Conservation (phyloP, 2,888 invertebrate species). For the Nymphalis polychloros region DNA sequence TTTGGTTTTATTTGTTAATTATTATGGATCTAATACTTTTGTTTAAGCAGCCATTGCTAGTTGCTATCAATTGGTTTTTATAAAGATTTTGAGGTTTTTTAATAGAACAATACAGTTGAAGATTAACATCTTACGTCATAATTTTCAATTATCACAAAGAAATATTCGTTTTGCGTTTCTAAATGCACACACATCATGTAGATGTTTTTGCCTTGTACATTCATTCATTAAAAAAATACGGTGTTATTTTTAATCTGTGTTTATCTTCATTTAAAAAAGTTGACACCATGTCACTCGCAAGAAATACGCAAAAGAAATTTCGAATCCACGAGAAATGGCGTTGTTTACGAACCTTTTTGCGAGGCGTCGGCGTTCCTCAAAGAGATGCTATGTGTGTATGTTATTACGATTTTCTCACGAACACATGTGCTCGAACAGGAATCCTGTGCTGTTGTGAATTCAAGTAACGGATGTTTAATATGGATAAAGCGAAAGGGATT, state of each 20-base stretch:
- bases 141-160: too few species aligned
- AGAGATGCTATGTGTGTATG: constrained; percentile 60
- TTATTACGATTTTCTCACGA: constrained; percentile 70
- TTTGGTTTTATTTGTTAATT: too few species aligned
- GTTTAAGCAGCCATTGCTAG: too few species aligned
- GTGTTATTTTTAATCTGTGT: not conserved
- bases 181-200: too few species aligned
- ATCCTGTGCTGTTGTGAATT: constrained; percentile 46
- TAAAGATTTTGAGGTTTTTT: too few species aligned
- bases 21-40: too few species aligned
- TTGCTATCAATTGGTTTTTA: too few species aligned
- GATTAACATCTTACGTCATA: too few species aligned
- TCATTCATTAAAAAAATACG: too few species aligned
- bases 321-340: constrained; percentile 27
- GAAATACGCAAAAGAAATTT: constrained; percentile 19
- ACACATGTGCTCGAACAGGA: constrained; percentile 57
- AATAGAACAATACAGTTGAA: too few species aligned
- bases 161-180: too few species aligned
- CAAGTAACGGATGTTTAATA: constrained; percentile 38
- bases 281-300: not conserved
- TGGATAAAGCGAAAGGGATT: constrained; percentile 39
- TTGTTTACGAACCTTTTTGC: constrained; percentile 45
- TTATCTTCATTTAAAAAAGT: not conserved
- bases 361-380: constrained; percentile 61
- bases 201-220: too few species aligned